A percentile compares a stretch with the other conserved stretches of the same genome.
These are phyloP conservation scores for Ceramica pisi DNA, from an alignment of 2,888 invertebrate species.

Conservation along the genomic window DNA sequence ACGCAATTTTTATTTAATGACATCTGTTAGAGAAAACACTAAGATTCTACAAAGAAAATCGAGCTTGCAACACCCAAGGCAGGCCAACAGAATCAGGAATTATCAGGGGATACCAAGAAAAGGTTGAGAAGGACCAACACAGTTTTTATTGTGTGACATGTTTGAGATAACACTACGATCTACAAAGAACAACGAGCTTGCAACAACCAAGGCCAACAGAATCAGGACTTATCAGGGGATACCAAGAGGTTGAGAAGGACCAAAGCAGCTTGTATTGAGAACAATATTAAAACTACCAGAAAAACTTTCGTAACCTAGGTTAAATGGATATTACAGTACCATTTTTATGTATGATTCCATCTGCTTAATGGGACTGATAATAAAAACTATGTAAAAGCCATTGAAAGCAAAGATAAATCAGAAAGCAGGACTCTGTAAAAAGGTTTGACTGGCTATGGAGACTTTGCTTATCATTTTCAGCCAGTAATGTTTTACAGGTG, in stretches of 20 bases:
- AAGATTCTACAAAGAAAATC: not conserved
- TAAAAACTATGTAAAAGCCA: slow-evolving; percentile 23
- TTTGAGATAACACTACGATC: not conserved
- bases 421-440: slow-evolving; percentile 17
- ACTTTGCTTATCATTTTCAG: not conserved
- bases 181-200: not conserved
- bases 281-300: not conserved
- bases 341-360: slow-evolving; percentile 25
- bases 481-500: not conserved
- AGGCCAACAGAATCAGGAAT: not conserved
- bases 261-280: not conserved
- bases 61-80: not conserved
- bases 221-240: not conserved
- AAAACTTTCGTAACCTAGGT: not conserved
- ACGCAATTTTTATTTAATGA: not conserved
- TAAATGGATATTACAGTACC: not conserved
- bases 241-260: not conserved
- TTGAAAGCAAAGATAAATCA: slow-evolving; percentile 27
- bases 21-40: not conserved
- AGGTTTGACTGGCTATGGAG: not conserved
- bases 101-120: not conserved
- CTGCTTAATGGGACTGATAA: slow-evolving; percentile 44
- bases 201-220: not conserved
- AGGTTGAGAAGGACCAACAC: not conserved
- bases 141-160: not conserved